A percentile compares a stretch with the other conserved stretches of the same genome.
These are phyloP conservation scores for Neosalanx taihuensis DNA, from an alignment of 2,797 vertebrate species.

Conservation along the genomic window DNA sequence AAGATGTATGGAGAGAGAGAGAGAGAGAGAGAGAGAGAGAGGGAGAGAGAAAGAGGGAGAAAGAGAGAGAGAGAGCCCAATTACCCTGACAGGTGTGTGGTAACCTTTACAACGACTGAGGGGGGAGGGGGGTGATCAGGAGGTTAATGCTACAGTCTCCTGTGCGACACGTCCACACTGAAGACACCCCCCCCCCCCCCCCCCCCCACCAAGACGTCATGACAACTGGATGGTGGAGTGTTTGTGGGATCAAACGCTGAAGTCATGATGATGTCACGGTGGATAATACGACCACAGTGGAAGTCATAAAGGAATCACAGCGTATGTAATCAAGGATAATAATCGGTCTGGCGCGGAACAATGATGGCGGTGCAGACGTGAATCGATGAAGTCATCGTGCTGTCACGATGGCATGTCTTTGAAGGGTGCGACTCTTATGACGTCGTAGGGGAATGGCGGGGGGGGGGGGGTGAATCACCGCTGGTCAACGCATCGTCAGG, in stretches of 20 bases:
- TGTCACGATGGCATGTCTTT: no score
- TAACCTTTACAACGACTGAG: slow-evolving; percentile 47
- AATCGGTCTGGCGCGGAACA: no score
- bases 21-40: slow-evolving; percentile 1
- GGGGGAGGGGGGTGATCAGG: slow-evolving; percentile 43
- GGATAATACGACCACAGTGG: background rate
- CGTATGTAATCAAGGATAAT: no score
- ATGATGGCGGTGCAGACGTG: no score
- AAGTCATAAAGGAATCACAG: background rate
- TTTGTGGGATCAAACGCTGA: background rate
- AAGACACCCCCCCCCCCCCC: no score
- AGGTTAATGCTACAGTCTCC: slow-evolving; percentile 29
- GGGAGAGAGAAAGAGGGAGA: background rate
- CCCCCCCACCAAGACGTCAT: background rate
- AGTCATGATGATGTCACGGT: background rate
- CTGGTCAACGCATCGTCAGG: no score
- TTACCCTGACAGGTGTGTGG: slow-evolving; percentile 47
- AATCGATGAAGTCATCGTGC: no score
- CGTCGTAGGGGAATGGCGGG: no score
- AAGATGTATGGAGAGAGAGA: slow-evolving; percentile 34
- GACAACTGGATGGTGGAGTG: background rate
- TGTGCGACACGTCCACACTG: no score
- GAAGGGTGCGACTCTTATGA: no score
- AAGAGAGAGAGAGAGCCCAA: slow-evolving; percentile 43
- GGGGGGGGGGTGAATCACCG: no score